These are phyloP conservation scores for Pristionchus arcanus DNA, from an alignment of 2,888 invertebrate genomes.

Conservation along the genomic window DNA sequence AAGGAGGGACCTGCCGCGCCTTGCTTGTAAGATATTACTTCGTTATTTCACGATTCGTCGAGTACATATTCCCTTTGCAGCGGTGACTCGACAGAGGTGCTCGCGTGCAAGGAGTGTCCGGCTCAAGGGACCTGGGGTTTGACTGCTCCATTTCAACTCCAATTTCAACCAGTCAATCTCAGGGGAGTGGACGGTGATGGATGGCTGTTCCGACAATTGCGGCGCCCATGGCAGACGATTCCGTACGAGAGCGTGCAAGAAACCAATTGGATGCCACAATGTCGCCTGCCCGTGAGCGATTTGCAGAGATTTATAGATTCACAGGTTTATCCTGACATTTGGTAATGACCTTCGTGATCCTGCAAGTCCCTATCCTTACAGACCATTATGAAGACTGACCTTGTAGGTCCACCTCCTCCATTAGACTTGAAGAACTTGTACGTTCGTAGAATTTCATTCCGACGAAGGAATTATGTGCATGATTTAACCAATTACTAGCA, in stretches of 20 bases:
- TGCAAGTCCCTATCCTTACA: too few species aligned
- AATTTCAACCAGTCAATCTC: not conserved
- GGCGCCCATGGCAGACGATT: conserved; percentile 42
- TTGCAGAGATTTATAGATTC: too few species aligned
- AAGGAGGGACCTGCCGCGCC: not conserved
- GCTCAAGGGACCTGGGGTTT: conserved; percentile 39
- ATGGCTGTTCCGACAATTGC: conserved; percentile 43
- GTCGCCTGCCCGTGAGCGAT: conserved; percentile 51
- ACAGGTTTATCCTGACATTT: too few species aligned
- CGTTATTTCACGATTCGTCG: not conserved
- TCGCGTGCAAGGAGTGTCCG: conserved; percentile 45
- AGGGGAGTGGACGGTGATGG: conserved; percentile 46
- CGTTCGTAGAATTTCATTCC: not conserved
- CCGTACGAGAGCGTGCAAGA: conserved; percentile 33
- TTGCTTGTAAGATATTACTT: conserved; percentile 38
- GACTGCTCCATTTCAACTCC: not conserved
- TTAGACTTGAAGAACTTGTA: too few species aligned
- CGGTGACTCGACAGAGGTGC: not conserved
- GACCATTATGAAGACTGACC: too few species aligned
- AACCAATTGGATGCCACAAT: conserved; percentile 20
- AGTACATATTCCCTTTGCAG: not conserved
- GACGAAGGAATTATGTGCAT: too few species aligned
- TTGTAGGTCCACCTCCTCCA: too few species aligned
- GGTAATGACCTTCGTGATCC: too few species aligned
- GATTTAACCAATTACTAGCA: not conserved